Percentiles rank a stretch among this genome's conserved stretches.
These are phyloP conservation scores for Orchestes rusci DNA, from an alignment of 2,888 invertebrate species.

Conservation along the genomic window DNA sequence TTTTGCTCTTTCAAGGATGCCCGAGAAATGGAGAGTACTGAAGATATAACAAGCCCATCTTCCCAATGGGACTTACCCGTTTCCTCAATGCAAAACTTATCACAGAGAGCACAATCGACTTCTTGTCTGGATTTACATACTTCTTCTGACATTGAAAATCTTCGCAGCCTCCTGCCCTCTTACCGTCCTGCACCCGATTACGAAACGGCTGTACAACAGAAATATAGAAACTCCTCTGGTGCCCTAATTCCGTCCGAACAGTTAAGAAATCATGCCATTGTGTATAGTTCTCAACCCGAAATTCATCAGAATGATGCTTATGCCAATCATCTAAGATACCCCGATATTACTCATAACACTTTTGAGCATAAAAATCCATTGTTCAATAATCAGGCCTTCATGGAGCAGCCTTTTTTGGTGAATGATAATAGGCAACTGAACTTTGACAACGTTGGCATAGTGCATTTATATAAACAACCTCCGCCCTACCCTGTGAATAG, in stretches of 20 bases:
- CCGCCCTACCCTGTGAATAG: constrained; percentile 72
- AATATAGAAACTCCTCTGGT: constrained; percentile 59
- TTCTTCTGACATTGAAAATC: constrained; percentile 47
- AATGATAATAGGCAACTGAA: constrained; percentile 37
- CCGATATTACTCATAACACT: constrained; percentile 57
- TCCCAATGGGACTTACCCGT: constrained; percentile 41
- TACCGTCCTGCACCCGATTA: constrained; percentile 92
- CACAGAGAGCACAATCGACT: constrained; percentile 57
- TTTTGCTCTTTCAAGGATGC: constrained; percentile 5
- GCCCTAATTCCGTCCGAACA: constrained; percentile 37
- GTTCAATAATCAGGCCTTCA: constrained; percentile 28
- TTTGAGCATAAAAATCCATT: constrained; percentile 38
- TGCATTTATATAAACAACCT: constrained; percentile 47
- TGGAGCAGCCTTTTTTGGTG: constrained; percentile 34
- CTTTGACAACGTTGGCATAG: constrained; percentile 44
- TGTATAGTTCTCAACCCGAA: constrained; percentile 69
- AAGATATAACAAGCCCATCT: constrained; percentile 35
- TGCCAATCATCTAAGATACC: constrained; percentile 48
- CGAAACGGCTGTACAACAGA: constrained; percentile 85
- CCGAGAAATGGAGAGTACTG: constrained; percentile 40
- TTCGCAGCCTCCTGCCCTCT: constrained; percentile 70
- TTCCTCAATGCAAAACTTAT: constrained; percentile 38
- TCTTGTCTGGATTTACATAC: constrained; percentile 57
- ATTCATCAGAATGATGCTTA: constrained; percentile 52
- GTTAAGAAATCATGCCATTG: constrained; percentile 39